These are phyloP conservation scores for Oxytorus armatus DNA, from an alignment of 2,888 invertebrate genomes.

Conservation along the genomic window DNA sequence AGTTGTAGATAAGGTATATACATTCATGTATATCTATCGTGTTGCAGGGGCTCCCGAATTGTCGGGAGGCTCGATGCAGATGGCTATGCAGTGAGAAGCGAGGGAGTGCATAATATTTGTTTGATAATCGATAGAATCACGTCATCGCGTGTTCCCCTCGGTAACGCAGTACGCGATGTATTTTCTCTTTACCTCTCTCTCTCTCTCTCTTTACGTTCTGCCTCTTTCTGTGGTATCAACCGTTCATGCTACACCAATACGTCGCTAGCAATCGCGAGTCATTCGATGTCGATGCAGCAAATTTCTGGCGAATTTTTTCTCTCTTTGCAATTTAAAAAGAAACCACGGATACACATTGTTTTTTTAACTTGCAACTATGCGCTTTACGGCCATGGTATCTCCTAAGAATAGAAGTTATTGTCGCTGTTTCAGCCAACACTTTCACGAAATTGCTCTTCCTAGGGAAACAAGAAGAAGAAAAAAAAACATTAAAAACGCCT, in stretches of 20 bases:
- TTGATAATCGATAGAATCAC: constrained; percentile 83
- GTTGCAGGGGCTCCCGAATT: constrained; percentile 29
- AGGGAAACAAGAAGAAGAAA: too few species aligned
- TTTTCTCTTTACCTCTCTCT: constrained; percentile 26
- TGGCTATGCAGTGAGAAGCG: constrained; percentile 69
- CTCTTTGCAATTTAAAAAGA: constrained; percentile 9
- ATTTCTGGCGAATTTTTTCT: background rate
- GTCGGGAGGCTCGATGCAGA: constrained; percentile 62
- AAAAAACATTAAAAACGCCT: constrained; percentile 31
- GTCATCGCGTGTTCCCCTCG: constrained; percentile 80
- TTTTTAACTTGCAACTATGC: background rate
- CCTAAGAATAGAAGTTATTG: constrained; percentile 11
- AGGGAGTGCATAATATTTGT: constrained; percentile 82
- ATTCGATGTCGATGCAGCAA: constrained; percentile 26
- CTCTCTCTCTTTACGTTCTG: constrained; percentile 1
- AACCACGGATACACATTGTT: too few species aligned
- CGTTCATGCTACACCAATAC: constrained; percentile 7
- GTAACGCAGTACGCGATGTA: constrained; percentile 49
- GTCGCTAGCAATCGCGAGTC: constrained; percentile 33
- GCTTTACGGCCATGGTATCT: background rate
- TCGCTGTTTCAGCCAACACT: constrained; percentile 15
- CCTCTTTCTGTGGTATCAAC: background rate
- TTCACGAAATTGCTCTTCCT: constrained; percentile 9
- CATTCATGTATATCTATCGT: constrained; percentile 12
- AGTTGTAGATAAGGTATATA: background rate